phyloP scores from a whole-genome alignment of 2,113 vertebrate genomes.

The Delphinus delphis region DNA sequence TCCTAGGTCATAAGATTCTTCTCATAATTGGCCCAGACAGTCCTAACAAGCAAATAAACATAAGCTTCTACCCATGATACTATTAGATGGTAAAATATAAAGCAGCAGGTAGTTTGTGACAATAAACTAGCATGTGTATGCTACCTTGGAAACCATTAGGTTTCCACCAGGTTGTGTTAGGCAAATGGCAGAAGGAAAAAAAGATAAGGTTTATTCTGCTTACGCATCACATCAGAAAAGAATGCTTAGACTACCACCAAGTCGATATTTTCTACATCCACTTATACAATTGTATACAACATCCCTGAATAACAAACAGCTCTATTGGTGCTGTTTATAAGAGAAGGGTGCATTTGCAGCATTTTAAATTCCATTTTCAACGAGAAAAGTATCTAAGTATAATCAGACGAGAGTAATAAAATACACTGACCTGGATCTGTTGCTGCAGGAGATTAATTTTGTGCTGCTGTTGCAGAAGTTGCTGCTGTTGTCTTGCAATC shows the following conservation, averaged over 20 bases:
- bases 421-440: conserved; percentile 99
- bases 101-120: not conserved
- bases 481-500: conserved; percentile 99
- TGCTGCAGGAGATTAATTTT: conserved; percentile 99
- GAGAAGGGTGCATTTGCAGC: conserved; percentile 62
- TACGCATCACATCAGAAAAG: not conserved
- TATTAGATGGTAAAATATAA: conserved; percentile 22
- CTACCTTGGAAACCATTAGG: conserved; percentile 14
- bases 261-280: conserved; percentile 16
- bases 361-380: conserved; percentile 78
- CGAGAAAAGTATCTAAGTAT: conserved; percentile 74
- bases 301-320: conserved; percentile 56
- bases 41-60: conserved; percentile 38
- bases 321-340: conserved; percentile 60
- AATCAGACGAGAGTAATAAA: conserved; percentile 84
- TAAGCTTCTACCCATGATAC: not conserved
- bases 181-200: conserved; percentile 25
- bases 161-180: not conserved
- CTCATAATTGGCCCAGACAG: not conserved
- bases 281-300: conserved; percentile 43
- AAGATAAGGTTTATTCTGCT: conserved; percentile 5
- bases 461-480: conserved; percentile 99
- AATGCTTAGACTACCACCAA: not conserved
- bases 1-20: conserved; percentile 13
- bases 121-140: not conserved